Base-by-base conservation (phyloP, 2,113 vertebrate species). In the Myiopsitta monachus region DNA sequence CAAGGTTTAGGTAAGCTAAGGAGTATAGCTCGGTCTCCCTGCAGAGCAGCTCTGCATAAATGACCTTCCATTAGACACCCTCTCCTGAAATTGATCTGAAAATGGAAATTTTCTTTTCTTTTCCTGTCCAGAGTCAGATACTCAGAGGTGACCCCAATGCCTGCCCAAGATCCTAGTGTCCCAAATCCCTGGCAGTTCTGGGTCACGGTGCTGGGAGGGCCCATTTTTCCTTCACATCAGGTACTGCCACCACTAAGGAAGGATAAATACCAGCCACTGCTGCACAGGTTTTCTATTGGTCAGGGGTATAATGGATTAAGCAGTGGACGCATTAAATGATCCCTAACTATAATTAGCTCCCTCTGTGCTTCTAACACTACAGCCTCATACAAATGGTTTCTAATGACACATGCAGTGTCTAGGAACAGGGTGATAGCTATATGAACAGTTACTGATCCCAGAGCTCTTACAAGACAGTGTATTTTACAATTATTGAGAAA, bases 281-380 rank as follows among this genome's bases (percentile, higher is more conserved):
- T 73, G 52, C 87, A 80, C 87, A 77, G 90, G 78, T 94, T 96
- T 88, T 83, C 66, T 83, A 66, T 80, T 80, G 90, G 92, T 93
- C 72, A 44, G 63, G 68, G 67, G 33, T 83, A 41, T 80, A 94
- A 95, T 80, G 90, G 79, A 96, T 96, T 96, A 93, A 95, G 82
- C 43, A 90, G 87, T n/a, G 87, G 82, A 90, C 11, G 21, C 92
- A 94, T 90, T 96, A 96, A 96, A 96, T 96, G 94, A 94, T 91
- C 81, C 93, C 91, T 87, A 93, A 92, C 84, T 95, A 74, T 92
- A 97, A 97, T 97, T 92, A 96, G 90, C 85, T 96, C 87, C 93
- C 85, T 87, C 92, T 94, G 92, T 92, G 94, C 94, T 94, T 92
- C 46, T 88, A 96, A 83, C 18, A 24, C 49, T 88, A 74, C 74